phyloP scores from a whole-genome alignment of 2,888 invertebrate genomes.

The Hydrotaea diabolus region DNA sequence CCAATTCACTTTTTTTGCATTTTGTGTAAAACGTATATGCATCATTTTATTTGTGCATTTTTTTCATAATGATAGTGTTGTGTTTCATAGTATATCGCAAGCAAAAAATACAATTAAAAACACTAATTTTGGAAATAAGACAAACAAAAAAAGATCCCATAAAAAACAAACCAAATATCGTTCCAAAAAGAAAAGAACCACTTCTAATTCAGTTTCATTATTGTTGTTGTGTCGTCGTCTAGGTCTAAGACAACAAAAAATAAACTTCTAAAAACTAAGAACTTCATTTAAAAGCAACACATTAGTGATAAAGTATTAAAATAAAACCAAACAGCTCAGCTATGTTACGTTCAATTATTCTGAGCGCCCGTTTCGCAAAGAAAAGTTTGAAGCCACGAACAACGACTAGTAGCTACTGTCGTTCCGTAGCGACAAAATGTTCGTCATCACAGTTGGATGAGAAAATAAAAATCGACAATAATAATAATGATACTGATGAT shows the following conservation, averaged over 20 bases:
- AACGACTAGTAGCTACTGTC: constrained; percentile 12
- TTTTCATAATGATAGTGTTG: constrained; percentile 57
- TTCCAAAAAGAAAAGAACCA: constrained; percentile 42
- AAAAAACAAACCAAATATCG: background rate
- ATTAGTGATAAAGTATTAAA: constrained; percentile 53
- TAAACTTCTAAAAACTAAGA: constrained; percentile 58
- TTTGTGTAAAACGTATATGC: constrained; percentile 40
- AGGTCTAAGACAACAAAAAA: constrained; percentile 65
- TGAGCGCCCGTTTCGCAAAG: constrained; percentile 70
- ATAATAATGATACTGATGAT: constrained; percentile 75
- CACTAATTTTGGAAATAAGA: constrained; percentile 51
- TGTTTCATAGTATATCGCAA: constrained; percentile 52
- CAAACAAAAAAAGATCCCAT: constrained; percentile 29
- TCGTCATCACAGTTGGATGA: constrained; percentile 51
- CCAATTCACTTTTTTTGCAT: constrained; percentile 42
- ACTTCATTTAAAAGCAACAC: constrained; percentile 12
- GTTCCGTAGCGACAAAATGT: constrained; percentile 31
- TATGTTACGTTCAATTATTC: constrained; percentile 79
- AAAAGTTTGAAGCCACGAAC: constrained; percentile 51
- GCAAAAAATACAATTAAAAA: constrained; percentile 36
- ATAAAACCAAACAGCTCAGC: constrained; percentile 69
- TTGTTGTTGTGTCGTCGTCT: constrained; percentile 75
- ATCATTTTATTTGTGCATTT: constrained; percentile 57
- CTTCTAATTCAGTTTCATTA: constrained; percentile 78
- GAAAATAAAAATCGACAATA: constrained; percentile 67